Evolutionary conservation across 2,797 vertebrate genomes (phyloP).

Genomic region (Pseudochirops corinnae): DNA sequence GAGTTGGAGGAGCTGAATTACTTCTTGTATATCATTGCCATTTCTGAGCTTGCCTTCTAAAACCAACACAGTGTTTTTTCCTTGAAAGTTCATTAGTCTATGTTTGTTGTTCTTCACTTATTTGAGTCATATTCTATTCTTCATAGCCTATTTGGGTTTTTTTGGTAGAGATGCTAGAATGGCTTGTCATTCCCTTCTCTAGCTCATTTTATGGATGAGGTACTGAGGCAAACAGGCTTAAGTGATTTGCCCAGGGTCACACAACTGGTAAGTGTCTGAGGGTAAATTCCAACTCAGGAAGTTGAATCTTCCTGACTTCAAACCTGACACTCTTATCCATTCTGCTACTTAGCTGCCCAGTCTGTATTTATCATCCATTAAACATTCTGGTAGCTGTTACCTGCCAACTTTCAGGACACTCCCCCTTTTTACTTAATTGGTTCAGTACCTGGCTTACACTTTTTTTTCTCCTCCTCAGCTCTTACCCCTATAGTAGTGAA

Average conservation of each 20-base stretch:
- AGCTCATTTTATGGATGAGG: neutral
- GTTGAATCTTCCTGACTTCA: neutral
- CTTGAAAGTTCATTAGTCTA: neutral
- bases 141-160: neutral
- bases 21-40: neutral
- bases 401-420: too few species aligned
- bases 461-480: neutral
- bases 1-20: neutral
- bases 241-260: neutral
- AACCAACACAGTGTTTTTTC: neutral
- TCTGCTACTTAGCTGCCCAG: too few species aligned
- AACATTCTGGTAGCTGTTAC: too few species aligned
- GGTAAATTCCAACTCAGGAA: neutral
- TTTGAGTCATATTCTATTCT: neutral
- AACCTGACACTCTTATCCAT: too few species aligned
- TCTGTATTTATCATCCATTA: too few species aligned
- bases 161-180: neutral
- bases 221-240: neutral
- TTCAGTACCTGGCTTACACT: neutral
- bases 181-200: neutral
- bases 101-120: neutral
- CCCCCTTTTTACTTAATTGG: too few species aligned
- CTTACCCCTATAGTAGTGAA: neutral
- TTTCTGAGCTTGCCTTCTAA: too few species aligned
- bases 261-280: neutral